Conservation (phyloP, 2,888 invertebrate genomes). For the Ichneumon xanthorius region DNA sequence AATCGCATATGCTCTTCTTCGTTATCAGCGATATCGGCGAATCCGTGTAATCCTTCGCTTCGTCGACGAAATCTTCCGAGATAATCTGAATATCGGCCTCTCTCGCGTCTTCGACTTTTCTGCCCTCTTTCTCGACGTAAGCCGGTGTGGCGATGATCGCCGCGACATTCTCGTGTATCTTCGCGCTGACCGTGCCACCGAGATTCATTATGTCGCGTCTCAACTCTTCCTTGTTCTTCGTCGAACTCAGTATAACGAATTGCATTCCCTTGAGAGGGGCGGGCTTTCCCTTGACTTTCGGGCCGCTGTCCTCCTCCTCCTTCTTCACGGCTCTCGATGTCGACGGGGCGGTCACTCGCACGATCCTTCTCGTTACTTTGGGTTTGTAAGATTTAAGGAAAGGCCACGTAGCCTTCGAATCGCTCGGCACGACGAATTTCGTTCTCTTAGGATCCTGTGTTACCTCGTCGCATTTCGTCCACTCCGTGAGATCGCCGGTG, state of each 20-base stretch:
- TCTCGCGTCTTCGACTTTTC: constrained; percentile 89
- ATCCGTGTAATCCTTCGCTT: constrained; percentile 87
- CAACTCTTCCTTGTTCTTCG: constrained; percentile 87
- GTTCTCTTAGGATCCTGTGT: constrained; percentile 90
- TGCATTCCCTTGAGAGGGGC: constrained; percentile 92
- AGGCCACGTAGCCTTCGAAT: constrained; percentile 86
- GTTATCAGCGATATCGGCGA: constrained; percentile 89
- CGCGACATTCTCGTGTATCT: constrained; percentile 88
- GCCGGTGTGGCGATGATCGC: constrained; percentile 91
- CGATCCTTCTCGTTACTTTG: constrained; percentile 86
- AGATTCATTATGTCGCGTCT: constrained; percentile 90
- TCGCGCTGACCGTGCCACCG: constrained; percentile 91
- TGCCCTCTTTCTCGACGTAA: constrained; percentile 89
- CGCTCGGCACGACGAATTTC: constrained; percentile 88
- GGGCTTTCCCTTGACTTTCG: constrained; percentile 88
- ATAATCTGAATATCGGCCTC: constrained; percentile 92
- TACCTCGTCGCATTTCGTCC: constrained; percentile 93
- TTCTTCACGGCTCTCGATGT: constrained; percentile 85
- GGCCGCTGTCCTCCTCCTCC: constrained; percentile 85
- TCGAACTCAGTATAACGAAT: constrained; percentile 89
- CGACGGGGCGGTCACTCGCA: constrained; percentile 86
- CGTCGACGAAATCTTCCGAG: constrained; percentile 90
- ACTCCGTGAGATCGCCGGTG: constrained; percentile 93
- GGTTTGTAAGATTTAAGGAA: constrained; percentile 88
- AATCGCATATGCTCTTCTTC: constrained; percentile 91